Base-by-base conservation (phyloP, 2,797 vertebrate genomes). In the Alexandromys oeconomus region DNA sequence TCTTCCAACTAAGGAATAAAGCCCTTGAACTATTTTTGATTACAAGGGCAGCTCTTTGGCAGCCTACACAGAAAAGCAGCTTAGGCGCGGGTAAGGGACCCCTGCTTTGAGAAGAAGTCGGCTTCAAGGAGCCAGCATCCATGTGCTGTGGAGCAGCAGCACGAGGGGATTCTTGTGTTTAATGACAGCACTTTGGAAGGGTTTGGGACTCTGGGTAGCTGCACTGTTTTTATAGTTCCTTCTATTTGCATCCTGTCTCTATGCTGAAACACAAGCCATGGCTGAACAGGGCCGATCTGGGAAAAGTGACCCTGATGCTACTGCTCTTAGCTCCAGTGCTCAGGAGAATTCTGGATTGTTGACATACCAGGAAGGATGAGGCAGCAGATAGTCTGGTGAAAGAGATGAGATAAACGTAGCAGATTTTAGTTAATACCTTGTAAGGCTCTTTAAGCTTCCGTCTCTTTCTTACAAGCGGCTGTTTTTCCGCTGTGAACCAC, bases 301-400 rank as follows among this genome's bases (percentile, higher is more conserved):
- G 94, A 87, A 96, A 43, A 25, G 25, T 84, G 13, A 82, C 95
- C 97, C 57, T 43, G 17, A 48, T 17, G 43, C 89, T 96, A 82
- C 59, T 89, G 31, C 67, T 31, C 3, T 96, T 96, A 91, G 92
- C 85, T 93, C 65, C 86, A 90, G 84, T 51, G 40, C 23, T 54
- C 97, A 94, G 91, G 80, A 94, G 91, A 91, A 76, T 93, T 97
- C 97, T 88, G 93, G 74, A 91, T 98, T 98, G 98, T 92, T 98
- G 89, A 96, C 92, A 95, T 93, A 89, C 65, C 82, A 96, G 61
- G 89, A 78, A 69, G 94, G 91, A 48, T 29, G 88, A 93, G 48
- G 43, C 92, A 86, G 17, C 48, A 88, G 87, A 94, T 82, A 88
- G 93, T 40, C 65, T 95, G 93, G 76, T 78, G 48, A 90, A 96